These are phyloP conservation scores for Anticlea derivata DNA, from an alignment of 2,888 invertebrate genomes.

Conservation along the genomic window DNA sequence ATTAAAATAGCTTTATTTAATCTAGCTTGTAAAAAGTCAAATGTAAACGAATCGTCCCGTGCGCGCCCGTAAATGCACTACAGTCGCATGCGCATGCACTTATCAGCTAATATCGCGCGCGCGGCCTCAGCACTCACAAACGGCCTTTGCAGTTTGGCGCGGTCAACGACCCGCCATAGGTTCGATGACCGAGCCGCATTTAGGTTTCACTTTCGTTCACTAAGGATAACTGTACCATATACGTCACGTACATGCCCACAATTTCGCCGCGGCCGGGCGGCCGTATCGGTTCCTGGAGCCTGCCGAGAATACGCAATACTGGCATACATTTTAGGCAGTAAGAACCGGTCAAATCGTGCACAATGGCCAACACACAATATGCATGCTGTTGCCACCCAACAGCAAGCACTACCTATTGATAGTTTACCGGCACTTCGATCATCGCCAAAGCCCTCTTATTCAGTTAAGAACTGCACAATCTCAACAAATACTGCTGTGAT, in stretches of 20 bases:
- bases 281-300: conserved; percentile 55
- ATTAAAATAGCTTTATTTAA: background rate
- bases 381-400: conserved; percentile 11
- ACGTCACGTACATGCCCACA: conserved; percentile 71
- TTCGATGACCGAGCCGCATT: conserved; percentile 78
- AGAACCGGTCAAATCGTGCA: conserved; percentile 26
- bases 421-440: conserved; percentile 5
- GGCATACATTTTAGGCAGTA: conserved; percentile 43
- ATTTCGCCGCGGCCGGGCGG: conserved; percentile 49
- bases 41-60: conserved; percentile 18
- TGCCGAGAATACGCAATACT: conserved; percentile 58
- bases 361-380: conserved; percentile 6
- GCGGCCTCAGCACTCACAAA: conserved; percentile 81
- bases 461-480: too few species aligned
- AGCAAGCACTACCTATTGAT: background rate
- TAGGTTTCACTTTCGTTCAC: conserved; percentile 83
- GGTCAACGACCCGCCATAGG: conserved; percentile 76
- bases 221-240: conserved; percentile 82
- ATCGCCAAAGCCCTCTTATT: conserved; percentile 2
- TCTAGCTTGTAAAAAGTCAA: conserved; percentile 11
- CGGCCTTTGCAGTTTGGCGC: conserved; percentile 83
- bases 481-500: too few species aligned
- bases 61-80: conserved; percentile 50
- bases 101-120: conserved; percentile 68
- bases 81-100: conserved; percentile 57